Conservation (phyloP, 2,797 vertebrate genomes). For the Sylvilagus floridanus region DNA sequence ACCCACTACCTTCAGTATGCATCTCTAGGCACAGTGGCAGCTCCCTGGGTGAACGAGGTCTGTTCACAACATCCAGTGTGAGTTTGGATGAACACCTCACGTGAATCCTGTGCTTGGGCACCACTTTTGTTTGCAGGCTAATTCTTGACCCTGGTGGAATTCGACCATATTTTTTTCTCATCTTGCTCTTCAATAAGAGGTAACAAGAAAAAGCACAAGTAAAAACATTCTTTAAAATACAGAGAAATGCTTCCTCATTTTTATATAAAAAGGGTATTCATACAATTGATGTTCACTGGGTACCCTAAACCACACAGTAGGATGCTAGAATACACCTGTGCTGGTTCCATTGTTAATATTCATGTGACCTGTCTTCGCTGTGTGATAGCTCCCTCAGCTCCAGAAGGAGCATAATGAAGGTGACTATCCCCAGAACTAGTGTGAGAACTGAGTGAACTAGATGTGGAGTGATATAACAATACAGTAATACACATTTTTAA, state of each 20-base stretch:
- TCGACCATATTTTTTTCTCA: not conserved
- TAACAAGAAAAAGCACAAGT: not conserved
- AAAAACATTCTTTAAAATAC: not conserved
- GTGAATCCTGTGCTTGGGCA: not conserved
- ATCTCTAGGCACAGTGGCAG: too few species aligned
- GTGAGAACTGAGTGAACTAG: not conserved
- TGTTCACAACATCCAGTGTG: not conserved
- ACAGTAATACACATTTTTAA: not conserved
- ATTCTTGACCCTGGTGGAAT: not conserved
- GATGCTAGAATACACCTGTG: not conserved
- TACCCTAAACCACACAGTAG: not conserved
- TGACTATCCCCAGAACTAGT: not conserved
- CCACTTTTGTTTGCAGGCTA: not conserved
- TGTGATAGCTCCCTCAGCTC: too few species aligned
- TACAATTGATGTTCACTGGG: not conserved
- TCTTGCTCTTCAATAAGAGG: not conserved
- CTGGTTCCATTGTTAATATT: not conserved
- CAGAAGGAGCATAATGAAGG: not conserved
- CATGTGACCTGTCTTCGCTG: not conserved
- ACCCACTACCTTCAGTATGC: not conserved
- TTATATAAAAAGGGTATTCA: not conserved
- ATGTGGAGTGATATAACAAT: not conserved
- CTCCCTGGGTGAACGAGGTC: not conserved
- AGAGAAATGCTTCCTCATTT: not conserved
- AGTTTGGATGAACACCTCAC: not conserved